Evolutionary conservation across 2,888 invertebrate species (phyloP), one percentile per base, ranked within the genome.

Genomic region (Machimus rusticus): DNA sequence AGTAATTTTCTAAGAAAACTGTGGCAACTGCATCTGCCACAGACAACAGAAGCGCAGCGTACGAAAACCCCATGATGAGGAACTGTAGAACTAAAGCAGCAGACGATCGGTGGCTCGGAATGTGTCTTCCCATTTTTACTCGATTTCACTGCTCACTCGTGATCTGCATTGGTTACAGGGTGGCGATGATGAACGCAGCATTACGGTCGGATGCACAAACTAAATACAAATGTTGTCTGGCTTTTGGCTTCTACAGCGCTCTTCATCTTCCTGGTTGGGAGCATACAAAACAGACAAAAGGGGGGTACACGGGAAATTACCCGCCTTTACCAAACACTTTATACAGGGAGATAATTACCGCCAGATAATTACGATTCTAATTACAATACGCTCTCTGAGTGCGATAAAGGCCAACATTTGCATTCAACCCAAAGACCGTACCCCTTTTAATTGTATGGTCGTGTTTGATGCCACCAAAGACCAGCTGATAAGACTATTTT

Each of bases 331-430:
- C 23, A 66, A 66, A 66, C 66, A 66, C 66, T 66, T 66, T 66
- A 23, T 78, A 46, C n/a, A 39, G n/a, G 28, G 28, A 39, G 37
- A 43, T 78, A 82, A 82, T 82, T 82, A 82, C 37, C 82, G 16
- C 57, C 28, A 82, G 57, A 82, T 82, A 82, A 82, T 82, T 82
- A 51, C 57, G 37, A 46, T 81, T 81, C 81, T 82, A 82, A 82
- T 82, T 82, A 66, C 82, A 66, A 57, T 19, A 66, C 82, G 34
- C n/a, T 37, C 34, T 34, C 28, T 34, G 6, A 37, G 37, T 12
- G 12, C 31, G 51, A 79, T 79, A 79, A 79, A 79, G 23, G 51
- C 51, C 79, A 46, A 51, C 79, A 79, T 79, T 79, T 51, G 82
- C 57, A 82, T 37, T 57, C 16, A 82, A 37, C 4, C 37, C 57